Conservation (phyloP, 2,113 vertebrate genomes). For the Oreochromis aureus region DNA sequence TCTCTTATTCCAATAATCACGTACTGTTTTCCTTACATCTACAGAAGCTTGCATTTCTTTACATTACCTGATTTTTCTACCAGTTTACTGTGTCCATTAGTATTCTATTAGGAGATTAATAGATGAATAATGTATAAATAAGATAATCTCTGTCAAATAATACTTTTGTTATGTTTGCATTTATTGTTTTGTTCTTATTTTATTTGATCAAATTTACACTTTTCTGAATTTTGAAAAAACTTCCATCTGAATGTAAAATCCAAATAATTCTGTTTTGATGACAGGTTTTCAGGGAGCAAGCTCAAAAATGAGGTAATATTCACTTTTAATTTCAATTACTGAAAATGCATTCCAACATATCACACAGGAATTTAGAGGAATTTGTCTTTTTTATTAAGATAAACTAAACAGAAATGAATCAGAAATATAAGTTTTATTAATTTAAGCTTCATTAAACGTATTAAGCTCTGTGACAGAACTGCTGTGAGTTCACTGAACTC, state of each 20-base stretch:
- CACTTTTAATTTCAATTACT: not conserved
- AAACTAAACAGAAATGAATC: not conserved
- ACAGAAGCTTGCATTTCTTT: not conserved
- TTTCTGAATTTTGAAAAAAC: not conserved
- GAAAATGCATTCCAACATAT: not conserved
- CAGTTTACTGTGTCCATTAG: not conserved
- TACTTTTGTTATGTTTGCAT: not conserved
- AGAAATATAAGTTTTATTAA: not conserved
- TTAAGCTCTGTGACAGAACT: not conserved
- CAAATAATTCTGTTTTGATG: not conserved
- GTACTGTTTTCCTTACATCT: not conserved
- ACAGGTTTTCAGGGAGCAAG: constrained; percentile 96
- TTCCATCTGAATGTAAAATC: not conserved
- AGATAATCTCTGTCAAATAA: not conserved
- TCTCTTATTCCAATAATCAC: not conserved
- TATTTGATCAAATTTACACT: not conserved
- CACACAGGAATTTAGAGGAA: not conserved
- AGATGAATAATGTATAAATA: not conserved
- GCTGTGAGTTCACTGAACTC: not conserved
- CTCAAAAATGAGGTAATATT: constrained; percentile 92
- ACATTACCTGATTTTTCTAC: not conserved
- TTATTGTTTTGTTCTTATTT: not conserved
- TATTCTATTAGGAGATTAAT: not conserved
- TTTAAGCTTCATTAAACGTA: not conserved
- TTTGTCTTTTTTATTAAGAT: not conserved